A percentile compares a stretch with the other conserved stretches of the same genome.
phyloP scores from a whole-genome alignment of 2,888 invertebrate species.

The Drosophila sordidula region DNA sequence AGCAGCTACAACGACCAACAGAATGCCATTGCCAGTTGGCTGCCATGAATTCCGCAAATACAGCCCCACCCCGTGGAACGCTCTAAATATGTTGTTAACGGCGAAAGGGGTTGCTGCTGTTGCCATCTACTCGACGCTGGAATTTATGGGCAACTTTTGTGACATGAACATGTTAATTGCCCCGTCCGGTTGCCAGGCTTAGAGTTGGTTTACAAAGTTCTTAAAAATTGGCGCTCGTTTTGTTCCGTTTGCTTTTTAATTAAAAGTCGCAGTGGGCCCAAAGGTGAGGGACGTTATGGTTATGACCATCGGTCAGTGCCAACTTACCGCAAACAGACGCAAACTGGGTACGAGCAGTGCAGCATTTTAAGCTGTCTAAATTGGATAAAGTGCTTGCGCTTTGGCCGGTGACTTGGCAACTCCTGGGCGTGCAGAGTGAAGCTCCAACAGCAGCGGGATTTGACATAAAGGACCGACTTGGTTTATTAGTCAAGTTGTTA shows the following conservation, averaged over 20 bases:
- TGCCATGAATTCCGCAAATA: conserved; percentile 70
- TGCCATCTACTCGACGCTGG: conserved; percentile 57
- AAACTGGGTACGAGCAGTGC: conserved; percentile 6
- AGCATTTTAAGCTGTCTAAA: conserved; percentile 82
- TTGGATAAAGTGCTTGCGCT: conserved; percentile 83
- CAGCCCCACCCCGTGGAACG: conserved; percentile 8
- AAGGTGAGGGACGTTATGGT: conserved; percentile 34
- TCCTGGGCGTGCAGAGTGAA: conserved; percentile 20
- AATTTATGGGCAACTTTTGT: conserved; percentile 73
- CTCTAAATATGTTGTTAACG: conserved; percentile 73
- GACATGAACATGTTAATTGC: conserved; percentile 79
- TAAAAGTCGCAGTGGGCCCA: conserved; percentile 64
- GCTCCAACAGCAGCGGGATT: conserved; percentile 26
- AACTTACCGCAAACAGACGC: conserved; percentile 25
- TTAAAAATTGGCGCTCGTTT: conserved; percentile 72
- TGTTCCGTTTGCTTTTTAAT: conserved; percentile 72
- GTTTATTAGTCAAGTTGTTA: conserved; percentile 33
- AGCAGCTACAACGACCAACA: conserved; percentile 12
- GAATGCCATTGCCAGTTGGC: conserved; percentile 45
- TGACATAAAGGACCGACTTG: conserved; percentile 12
- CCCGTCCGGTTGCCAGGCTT: conserved; percentile 59
- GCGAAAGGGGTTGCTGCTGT: conserved; percentile 64
- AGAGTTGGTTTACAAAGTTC: conserved; percentile 74
- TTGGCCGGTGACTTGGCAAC: conserved; percentile 58
- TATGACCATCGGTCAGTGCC: conserved; percentile 71